Base-by-base conservation (phyloP, 2,888 invertebrate genomes). In the Lycaena phlaeas region DNA sequence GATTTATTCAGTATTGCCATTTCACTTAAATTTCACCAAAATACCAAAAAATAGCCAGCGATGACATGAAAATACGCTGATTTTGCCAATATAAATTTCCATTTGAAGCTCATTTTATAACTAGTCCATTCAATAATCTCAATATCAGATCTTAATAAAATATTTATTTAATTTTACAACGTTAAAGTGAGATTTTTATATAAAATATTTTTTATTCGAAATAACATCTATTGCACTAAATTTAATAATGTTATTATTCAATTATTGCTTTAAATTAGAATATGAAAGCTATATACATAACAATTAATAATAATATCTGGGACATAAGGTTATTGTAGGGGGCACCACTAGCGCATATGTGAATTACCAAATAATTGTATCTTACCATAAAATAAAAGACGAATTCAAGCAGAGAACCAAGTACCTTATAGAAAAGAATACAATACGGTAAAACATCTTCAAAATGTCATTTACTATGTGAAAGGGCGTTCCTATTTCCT, bases 181-280 rank as follows among this genome's bases (percentile, higher is more conserved):
- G 40, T 56, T 42, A 53, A 57, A 29, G 49, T 55, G 54, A 55
- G 59, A 60, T 52, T 64, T 62, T 49, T 53, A 50, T 58, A 68
- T 74, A 71, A 72, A 76, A 77, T 72, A 64, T 74, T 59, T 34
- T 29, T 28, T 31, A 68, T 67, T 68, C 68, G 64, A 68, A 63
- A 72, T 76, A 79, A 78, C 72, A 63, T 70, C 78, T 79, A 82
- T 82, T 82, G 81, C 81, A 82, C 81, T 77, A 69, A 61, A 63
- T 53, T 57, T 57, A 62, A 60, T 54, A 56, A 57, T 56, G 59
- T 66, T 67, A 68, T 59, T 61, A 61, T 42, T 51, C 48, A 51
- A 61, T 60, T 72, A 78, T 77, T 76, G 77, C 77, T 72, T 71
- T 62, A 60, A 64, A 66, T 57, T 59, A 59, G 52, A 53, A 49